phyloP scores from a whole-genome alignment of 2,113 vertebrate species.

The Etheostoma spectabile region DNA sequence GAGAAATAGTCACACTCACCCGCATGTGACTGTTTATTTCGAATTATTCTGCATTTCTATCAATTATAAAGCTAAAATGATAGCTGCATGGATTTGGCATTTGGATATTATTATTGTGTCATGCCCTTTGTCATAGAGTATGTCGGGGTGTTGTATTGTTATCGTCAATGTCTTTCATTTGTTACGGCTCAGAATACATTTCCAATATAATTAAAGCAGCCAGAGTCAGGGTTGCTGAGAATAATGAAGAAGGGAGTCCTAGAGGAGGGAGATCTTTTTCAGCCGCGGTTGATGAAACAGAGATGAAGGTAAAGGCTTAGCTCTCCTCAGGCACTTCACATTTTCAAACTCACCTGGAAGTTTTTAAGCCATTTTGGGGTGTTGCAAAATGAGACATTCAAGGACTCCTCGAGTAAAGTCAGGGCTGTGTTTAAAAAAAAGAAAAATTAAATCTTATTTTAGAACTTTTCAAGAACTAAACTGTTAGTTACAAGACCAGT shows the following conservation, averaged over 20 bases:
- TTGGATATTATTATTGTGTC: constrained; percentile 1
- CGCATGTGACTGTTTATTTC: neutral
- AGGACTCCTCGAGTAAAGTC: neutral
- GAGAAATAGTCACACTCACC: constrained; percentile 17
- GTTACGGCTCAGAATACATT: neutral
- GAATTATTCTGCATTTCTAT: constrained; percentile 9
- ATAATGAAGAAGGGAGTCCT: neutral
- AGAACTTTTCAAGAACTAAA: constrained; percentile 1
- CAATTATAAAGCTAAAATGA: neutral
- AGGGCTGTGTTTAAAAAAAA: neutral
- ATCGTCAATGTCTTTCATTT: neutral
- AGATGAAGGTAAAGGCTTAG: neutral
- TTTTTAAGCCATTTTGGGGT: neutral
- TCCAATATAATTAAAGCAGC: neutral
- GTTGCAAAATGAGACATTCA: neutral
- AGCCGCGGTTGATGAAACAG: neutral
- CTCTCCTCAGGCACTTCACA: neutral
- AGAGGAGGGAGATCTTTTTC: neutral
- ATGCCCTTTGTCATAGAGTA: neutral
- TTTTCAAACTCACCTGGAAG: constrained; percentile 4
- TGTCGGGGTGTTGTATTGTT: neutral
- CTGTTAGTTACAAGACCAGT: neutral
- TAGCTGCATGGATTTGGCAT: neutral
- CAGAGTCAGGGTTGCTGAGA: neutral
- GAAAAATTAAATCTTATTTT: neutral